Percentiles rank a stretch among this genome's conserved stretches.
Evolutionary conservation across 2,113 vertebrate genomes (phyloP).

Genomic region (Poeciliopsis retropinna): DNA sequence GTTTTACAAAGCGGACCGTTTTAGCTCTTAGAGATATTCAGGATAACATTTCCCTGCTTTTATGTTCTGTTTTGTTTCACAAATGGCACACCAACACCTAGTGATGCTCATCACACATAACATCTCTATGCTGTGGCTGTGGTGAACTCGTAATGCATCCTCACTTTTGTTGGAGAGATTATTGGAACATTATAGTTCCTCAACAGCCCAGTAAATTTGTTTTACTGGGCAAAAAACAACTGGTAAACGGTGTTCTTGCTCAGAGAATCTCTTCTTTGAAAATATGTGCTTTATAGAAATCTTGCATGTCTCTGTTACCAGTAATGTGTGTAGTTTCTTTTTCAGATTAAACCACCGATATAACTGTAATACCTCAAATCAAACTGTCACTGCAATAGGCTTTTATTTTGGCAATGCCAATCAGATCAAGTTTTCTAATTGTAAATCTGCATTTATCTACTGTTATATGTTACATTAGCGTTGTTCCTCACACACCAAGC

Average conservation of each 20-base stretch:
- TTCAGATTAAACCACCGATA: neutral
- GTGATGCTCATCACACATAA: too few relatives aligned
- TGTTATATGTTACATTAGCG: neutral
- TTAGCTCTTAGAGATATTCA: neutral
- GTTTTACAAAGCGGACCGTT: constrained; percentile 1
- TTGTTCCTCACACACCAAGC: neutral
- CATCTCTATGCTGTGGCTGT: neutral
- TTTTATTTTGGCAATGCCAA: neutral
- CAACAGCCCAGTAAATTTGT: neutral
- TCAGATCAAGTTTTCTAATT: neutral
- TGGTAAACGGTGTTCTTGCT: neutral
- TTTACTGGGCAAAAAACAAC: neutral
- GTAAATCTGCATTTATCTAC: too few relatives aligned
- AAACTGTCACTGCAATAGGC: neutral
- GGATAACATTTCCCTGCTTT: neutral
- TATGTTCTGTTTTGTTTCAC: neutral
- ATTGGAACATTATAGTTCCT: neutral
- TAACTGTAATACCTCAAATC: neutral
- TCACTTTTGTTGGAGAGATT: neutral
- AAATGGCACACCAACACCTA: neutral
- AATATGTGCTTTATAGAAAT: neutral
- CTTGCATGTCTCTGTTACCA: too few relatives aligned
- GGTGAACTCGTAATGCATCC: neutral
- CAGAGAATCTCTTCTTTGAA: neutral
- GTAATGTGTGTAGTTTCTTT: neutral